Conservation (phyloP, 2,797 vertebrate genomes). For the Huso huso region DNA sequence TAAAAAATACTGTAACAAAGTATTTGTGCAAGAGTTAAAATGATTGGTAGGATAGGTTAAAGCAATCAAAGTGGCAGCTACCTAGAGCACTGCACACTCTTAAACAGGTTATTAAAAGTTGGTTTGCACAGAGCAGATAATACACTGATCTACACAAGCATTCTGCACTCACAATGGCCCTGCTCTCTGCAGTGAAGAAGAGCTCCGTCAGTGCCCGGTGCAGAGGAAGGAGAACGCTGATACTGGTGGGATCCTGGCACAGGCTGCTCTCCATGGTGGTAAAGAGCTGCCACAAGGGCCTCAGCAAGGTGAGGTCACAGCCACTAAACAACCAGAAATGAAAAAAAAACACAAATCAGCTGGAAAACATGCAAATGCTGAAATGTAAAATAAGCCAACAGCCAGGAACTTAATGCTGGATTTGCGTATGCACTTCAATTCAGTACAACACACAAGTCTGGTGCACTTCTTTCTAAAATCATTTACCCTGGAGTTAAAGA, state of each 20-base stretch:
- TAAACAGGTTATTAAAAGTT: not conserved
- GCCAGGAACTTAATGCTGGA: conserved; percentile 23
- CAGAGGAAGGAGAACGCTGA: conserved; percentile 82
- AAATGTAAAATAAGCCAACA: conserved; percentile 35
- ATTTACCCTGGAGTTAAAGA: too few species aligned
- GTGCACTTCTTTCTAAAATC: too few species aligned
- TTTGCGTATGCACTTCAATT: not conserved
- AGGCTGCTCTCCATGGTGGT: conserved; percentile 78
- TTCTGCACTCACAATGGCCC: conserved; percentile 68
- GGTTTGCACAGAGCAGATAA: not conserved
- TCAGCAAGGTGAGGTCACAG: conserved; percentile 81
- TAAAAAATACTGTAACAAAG: not conserved
- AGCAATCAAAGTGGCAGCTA: not conserved
- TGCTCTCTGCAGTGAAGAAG: conserved; percentile 87
- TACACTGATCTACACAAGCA: conserved; percentile 4
- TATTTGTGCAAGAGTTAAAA: conserved; percentile 14
- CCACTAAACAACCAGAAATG: conserved; percentile 52
- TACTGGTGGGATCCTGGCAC: conserved; percentile 69
- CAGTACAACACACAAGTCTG: not conserved
- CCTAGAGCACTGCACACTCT: conserved; percentile 7
- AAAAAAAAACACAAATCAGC: conserved; percentile 14
- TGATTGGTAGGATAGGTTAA: conserved; percentile 10
- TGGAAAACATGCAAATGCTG: conserved; percentile 45
- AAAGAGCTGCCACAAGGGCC: conserved; percentile 90
- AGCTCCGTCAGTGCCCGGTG: conserved; percentile 92